Evolutionary conservation across 2,888 invertebrate species (phyloP).

Genomic region (Drosophila peninsularis): DNA sequence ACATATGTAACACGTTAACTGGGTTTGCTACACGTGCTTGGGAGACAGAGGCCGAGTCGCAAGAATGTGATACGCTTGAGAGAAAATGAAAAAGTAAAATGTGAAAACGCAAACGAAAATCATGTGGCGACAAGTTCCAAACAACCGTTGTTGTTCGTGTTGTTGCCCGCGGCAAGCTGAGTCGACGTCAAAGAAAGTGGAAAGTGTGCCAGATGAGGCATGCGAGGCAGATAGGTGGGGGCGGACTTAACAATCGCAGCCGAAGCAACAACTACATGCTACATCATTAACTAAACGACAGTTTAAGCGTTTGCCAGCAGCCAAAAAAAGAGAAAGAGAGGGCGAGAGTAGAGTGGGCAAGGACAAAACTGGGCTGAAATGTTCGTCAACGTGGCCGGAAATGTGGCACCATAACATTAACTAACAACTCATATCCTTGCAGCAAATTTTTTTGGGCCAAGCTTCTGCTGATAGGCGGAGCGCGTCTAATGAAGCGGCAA

Average conservation of each 20-base stretch:
- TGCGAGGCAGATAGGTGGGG: constrained; percentile 6
- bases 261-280: constrained; percentile 60
- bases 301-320: constrained; percentile 66
- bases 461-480: constrained; percentile 73
- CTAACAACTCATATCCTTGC: constrained; percentile 80
- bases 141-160: constrained; percentile 15
- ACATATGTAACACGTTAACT: constrained; percentile 3
- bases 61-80: constrained; percentile 20
- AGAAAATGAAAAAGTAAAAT: constrained; percentile 43
- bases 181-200: constrained; percentile 57
- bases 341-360: constrained; percentile 16
- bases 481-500: constrained; percentile 72
- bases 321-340: constrained; percentile 3
- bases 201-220: constrained; percentile 60
- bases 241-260: constrained; percentile 37
- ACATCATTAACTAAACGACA: constrained; percentile 81
- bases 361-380: constrained; percentile 11
- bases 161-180: constrained; percentile 41
- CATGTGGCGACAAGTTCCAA: constrained; percentile 23
- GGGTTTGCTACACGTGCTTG: constrained; percentile 31
- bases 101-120: constrained; percentile 11
- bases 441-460: constrained; percentile 28
- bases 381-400: constrained; percentile 51
- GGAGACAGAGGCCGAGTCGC: constrained; percentile 26
- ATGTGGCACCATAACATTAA: constrained; percentile 80